Percentiles rank a stretch among this genome's conserved stretches.
These are phyloP conservation scores for Eulemur macaco DNA, from an alignment of 2,113 vertebrate genomes.

Conservation along the genomic window DNA sequence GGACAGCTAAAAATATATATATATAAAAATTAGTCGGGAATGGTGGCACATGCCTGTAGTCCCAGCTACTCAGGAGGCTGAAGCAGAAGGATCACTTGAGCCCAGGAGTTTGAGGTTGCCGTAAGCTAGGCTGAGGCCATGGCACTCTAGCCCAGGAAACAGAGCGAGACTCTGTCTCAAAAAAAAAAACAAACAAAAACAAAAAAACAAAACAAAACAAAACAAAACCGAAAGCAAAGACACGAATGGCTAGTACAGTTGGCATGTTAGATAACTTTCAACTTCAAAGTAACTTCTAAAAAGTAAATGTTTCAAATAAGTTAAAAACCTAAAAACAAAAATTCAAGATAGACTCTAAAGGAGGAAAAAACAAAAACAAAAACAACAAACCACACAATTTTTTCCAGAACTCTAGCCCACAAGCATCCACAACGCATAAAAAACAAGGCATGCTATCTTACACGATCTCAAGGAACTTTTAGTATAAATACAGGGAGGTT, in stretches of 20 bases:
- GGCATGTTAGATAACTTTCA: conserved; percentile 8
- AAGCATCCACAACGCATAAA: neutral
- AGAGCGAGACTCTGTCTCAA: too few species aligned
- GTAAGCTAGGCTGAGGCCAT: too few species aligned
- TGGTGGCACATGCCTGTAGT: too few species aligned
- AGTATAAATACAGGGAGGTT: neutral
- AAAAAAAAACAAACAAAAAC: too few species aligned
- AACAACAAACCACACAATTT: neutral
- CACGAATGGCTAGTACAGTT: neutral
- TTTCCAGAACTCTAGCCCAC: neutral
- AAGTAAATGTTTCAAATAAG: neutral
- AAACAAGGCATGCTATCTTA: neutral
- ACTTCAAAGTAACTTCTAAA: conserved; percentile 37
- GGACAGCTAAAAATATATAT: too few species aligned
- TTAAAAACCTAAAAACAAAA: conserved; percentile 19
- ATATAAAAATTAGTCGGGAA: too few species aligned
- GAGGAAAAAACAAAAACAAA: neutral
- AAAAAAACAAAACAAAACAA: too few species aligned
- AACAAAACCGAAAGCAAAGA: neutral
- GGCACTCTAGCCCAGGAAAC: too few species aligned
- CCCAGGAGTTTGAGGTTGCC: too few species aligned
- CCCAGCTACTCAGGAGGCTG: too few species aligned
- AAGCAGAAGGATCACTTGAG: too few species aligned
- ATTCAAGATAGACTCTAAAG: neutral
- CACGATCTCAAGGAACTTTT: neutral